A percentile compares a stretch with the other conserved stretches of the same genome.
These are phyloP conservation scores for Chloropsis cyanopogon DNA, from an alignment of 2,113 vertebrate species.

Conservation along the genomic window DNA sequence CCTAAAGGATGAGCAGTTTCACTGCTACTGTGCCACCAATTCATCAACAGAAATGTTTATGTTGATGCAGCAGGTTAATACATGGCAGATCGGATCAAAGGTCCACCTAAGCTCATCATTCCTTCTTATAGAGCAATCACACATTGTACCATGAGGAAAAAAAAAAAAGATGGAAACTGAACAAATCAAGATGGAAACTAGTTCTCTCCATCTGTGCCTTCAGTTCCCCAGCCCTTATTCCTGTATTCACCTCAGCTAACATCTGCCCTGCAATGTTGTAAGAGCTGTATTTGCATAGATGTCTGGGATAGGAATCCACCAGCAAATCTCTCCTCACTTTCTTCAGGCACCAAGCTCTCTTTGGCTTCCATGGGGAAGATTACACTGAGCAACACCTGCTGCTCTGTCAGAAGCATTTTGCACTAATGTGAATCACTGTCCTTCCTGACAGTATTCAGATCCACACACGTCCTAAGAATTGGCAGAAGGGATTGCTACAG, in stretches of 20 bases:
- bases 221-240: background rate
- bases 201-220: background rate
- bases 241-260: background rate
- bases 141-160: background rate
- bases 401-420: conserved; percentile 37
- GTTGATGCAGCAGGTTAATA: background rate
- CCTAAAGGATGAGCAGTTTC: background rate
- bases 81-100: background rate
- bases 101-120: background rate
- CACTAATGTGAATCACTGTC: background rate
- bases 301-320: background rate
- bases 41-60: background rate
- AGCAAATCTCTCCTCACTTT: background rate
- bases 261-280: background rate
- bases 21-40: background rate
- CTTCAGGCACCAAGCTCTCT: background rate
- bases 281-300: background rate
- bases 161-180: background rate
- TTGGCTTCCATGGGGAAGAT: background rate
- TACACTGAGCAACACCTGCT: conserved; percentile 21
- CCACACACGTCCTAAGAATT: background rate
- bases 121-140: background rate
- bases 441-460: conserved; percentile 3
- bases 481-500: background rate
- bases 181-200: background rate